These are phyloP conservation scores for Salvelinus namaycush DNA, from an alignment of 2,113 vertebrate genomes.

Conservation along the genomic window DNA sequence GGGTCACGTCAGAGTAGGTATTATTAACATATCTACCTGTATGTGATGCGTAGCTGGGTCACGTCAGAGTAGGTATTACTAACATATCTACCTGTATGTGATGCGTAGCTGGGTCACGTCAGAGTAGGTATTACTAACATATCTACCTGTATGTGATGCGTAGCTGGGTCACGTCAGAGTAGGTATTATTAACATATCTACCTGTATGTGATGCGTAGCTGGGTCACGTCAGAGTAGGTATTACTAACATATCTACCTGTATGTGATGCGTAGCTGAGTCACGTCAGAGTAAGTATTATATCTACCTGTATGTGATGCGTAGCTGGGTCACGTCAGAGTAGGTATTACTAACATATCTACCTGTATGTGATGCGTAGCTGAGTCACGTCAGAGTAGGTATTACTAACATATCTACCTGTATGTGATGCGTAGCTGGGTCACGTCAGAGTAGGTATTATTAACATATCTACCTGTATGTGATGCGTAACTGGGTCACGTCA, in stretches of 20 bases:
- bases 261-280: too few species aligned
- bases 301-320: too few species aligned
- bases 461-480: too few species aligned
- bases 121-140: constrained; percentile 80
- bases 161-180: constrained; percentile 77
- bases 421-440: too few species aligned
- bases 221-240: constrained; percentile 81
- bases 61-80: constrained; percentile 61
- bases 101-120: constrained; percentile 83
- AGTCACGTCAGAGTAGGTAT: too few species aligned
- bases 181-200: constrained; percentile 22
- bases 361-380: too few species aligned
- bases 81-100: constrained; percentile 66
- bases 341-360: too few species aligned
- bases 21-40: background rate
- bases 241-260: constrained; percentile 48
- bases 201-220: constrained; percentile 82
- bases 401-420: too few species aligned
- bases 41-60: constrained; percentile 76
- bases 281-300: too few species aligned
- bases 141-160: constrained; percentile 51
- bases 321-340: too few species aligned
- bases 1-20: constrained; percentile 50
- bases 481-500: too few species aligned
- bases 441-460: too few species aligned